Percentiles rank a stretch among this genome's conserved stretches.
These are phyloP conservation scores for Vesta saturnalis DNA, from an alignment of 2,888 invertebrate species.

Conservation along the genomic window DNA sequence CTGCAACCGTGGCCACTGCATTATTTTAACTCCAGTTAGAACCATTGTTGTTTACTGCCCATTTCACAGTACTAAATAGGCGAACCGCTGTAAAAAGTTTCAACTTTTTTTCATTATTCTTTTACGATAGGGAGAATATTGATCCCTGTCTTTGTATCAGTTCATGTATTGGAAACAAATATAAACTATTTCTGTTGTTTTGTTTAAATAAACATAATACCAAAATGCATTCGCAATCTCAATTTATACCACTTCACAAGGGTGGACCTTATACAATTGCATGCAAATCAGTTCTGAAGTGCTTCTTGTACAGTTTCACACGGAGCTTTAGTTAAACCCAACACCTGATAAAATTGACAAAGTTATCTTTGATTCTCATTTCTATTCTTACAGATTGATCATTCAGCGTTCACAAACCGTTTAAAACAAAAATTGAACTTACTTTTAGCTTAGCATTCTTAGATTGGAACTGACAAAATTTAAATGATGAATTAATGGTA, in stretches of 20 bases:
- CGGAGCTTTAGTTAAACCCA: constrained; percentile 56
- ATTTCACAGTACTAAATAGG: constrained; percentile 50
- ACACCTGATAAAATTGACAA: constrained; percentile 55
- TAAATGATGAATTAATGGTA: constrained; percentile 5
- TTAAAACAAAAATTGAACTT: neutral
- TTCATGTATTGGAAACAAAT: no score
- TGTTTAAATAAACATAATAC: neutral
- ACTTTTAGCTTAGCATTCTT: neutral
- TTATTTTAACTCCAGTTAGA: constrained; percentile 52
- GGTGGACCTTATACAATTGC: constrained; percentile 49
- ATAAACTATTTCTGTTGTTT: neutral
- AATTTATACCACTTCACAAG: constrained; percentile 15
- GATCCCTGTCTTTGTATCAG: neutral
- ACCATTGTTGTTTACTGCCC: constrained; percentile 50
- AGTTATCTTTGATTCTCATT: constrained; percentile 11
- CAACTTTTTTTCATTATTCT: neutral
- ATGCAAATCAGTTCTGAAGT: constrained; percentile 56
- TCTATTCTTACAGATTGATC: neutral
- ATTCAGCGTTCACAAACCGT: neutral
- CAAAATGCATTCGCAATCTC: neutral
- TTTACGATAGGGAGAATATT: neutral
- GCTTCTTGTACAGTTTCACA: constrained; percentile 57
- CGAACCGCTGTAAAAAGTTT: constrained; percentile 22
- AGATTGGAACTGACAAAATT: constrained; percentile 5
- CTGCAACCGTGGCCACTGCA: constrained; percentile 51